Evolutionary conservation across 2,113 vertebrate species (phyloP), one percentile per base, ranked within the genome.

Genomic region (Bambusicola thoracicus): DNA sequence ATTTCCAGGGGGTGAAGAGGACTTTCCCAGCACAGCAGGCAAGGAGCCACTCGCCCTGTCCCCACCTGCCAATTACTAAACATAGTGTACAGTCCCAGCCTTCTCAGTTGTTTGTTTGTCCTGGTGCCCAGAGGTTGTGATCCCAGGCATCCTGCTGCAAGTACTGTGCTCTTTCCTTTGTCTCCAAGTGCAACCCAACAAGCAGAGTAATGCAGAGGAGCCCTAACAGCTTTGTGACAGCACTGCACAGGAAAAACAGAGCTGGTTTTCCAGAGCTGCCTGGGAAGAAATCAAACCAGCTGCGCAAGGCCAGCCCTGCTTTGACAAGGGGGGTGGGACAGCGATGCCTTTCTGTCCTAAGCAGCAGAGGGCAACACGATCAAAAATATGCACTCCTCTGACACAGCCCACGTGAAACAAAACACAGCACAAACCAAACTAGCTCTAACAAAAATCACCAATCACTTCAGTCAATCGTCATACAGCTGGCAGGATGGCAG

Each of bases 241-340:
- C 41, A 22, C 1, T 40, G 12, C 17, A 67, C 15, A 8, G 3
- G 13, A 29, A 44, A 53, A 29, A 20, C 2, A 8, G 29, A 74
- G 34, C 8, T 62, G 11, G 0, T 40, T 82, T n/a, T 18, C 34
- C 53, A 56, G 18, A 62, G 38, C 25, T 4, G 1, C 18, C 30
- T 34, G 56, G 19, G 49, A 88, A 84, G 18, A 63, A 22, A 30
- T 6, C 3, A 1, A 85, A 49, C 17, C 18, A 83, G 21, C 0
- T 38, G 76, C n/a, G 5, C 32, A 67, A 11, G 8, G 12, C n/a
- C 40, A 19, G 24, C 41, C 55, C 72, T 1, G 2, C 18, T 65
- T 29, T 38, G 17, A 22, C 30, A 25, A 40, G 15, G 61, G 36
- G 7, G 19, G 56, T 21, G 32, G 55, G 55, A 32, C 30, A 19